Evolutionary conservation across 2,113 vertebrate genomes (phyloP).

Genomic region (Triplophysa dalaica): DNA sequence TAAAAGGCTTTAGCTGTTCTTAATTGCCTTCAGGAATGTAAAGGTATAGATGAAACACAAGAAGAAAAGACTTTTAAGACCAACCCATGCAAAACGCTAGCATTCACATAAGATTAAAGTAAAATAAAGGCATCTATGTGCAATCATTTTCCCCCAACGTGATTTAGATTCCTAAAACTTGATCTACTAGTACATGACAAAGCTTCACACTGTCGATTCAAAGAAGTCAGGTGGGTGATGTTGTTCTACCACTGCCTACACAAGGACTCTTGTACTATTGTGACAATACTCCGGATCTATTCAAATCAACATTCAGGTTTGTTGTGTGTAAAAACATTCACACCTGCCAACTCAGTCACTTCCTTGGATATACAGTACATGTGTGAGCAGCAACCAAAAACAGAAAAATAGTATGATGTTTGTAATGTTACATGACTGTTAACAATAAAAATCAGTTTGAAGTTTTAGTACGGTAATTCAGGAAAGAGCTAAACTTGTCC

Average conservation of each 20-base stretch:
- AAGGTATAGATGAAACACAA: not conserved
- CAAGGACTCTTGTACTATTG: constrained; percentile 9
- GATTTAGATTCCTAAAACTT: constrained; percentile 28
- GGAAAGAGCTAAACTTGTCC: not conserved
- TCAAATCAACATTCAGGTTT: constrained; percentile 7
- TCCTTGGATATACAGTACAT: not conserved
- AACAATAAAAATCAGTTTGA: not conserved
- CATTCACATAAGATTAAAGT: not conserved
- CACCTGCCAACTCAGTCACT: not conserved
- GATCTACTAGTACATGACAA: constrained; percentile 35
- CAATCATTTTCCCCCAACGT: not conserved
- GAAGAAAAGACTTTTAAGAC: not conserved
- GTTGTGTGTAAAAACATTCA: not conserved
- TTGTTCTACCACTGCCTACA: constrained; percentile 15
- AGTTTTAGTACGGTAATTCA: not conserved
- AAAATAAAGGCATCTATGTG: constrained; percentile 1
- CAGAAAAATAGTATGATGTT: not conserved
- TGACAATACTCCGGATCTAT: not conserved
- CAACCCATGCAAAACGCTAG: not conserved
- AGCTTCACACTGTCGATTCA: constrained; percentile 6
- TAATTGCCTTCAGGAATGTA: not conserved
- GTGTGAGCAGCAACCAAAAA: not conserved
- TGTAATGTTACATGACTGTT: not conserved
- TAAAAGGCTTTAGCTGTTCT: not conserved
- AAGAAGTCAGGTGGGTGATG: constrained; percentile 7